Evolutionary conservation across 1,140 invertebrate species (phyloP).

Genomic region (Neelides sp.): DNA sequence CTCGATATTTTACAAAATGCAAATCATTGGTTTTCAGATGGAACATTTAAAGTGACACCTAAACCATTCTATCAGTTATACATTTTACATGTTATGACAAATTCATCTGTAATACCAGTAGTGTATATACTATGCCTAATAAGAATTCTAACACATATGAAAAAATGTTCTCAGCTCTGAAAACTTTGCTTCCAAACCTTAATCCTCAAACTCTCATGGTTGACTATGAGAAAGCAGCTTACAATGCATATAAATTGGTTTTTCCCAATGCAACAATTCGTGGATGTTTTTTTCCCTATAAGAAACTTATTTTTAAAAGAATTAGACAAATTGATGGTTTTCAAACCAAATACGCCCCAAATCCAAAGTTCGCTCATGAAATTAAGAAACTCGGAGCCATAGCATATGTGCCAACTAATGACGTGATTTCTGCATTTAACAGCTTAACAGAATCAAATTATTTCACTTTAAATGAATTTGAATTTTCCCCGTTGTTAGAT

Average conservation of each 20-base stretch:
- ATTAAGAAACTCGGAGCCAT: too few species aligned
- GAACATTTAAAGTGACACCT: too few species aligned
- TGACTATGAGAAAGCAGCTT: slow-evolving; percentile 9
- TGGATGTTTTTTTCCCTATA: slow-evolving; percentile 12
- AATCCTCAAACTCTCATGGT: slow-evolving; percentile 1
- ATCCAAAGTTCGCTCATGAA: too few species aligned
- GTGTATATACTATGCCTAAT: slow-evolving; percentile 4
- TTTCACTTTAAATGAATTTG: too few species aligned
- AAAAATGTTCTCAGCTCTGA: slow-evolving; percentile 3
- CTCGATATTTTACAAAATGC: too few species aligned
- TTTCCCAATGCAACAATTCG: slow-evolving; percentile 4
- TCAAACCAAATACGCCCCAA: too few species aligned
- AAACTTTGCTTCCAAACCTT: background rate
- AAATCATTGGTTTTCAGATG: too few species aligned
- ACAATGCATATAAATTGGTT: slow-evolving; percentile 5
- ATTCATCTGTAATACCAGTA: background rate
- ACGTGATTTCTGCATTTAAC: too few species aligned
- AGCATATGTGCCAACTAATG: too few species aligned
- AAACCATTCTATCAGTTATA: slow-evolving; percentile 1
- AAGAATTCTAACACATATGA: background rate
- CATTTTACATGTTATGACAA: background rate
- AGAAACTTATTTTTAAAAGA: slow-evolving; percentile 5
- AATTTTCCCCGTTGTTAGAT: too few species aligned
- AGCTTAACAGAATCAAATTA: too few species aligned
- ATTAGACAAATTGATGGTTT: too few species aligned